Evolutionary conservation across 2,888 invertebrate species (phyloP).

Genomic region (Platerodrilus igneus): DNA sequence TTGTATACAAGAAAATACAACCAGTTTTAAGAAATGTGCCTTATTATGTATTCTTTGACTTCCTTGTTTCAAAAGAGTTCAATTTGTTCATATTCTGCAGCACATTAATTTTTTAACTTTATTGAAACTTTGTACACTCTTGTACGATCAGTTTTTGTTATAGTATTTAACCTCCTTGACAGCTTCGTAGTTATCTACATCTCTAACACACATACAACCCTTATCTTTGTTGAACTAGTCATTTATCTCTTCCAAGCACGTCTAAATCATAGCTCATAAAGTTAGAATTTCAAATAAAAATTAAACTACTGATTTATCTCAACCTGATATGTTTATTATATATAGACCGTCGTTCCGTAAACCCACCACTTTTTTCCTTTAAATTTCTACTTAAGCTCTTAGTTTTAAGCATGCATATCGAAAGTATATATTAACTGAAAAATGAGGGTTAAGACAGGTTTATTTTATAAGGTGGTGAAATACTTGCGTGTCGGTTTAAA

Average conservation of each 20-base stretch:
- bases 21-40: too few species aligned
- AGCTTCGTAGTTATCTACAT: too few species aligned
- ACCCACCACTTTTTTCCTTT: neutral
- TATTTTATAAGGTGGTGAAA: slow-evolving; percentile 35
- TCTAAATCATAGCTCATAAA: slow-evolving; percentile 16
- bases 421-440: slow-evolving; percentile 23
- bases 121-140: too few species aligned
- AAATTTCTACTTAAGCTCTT: slow-evolving; percentile 3
- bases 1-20: too few species aligned
- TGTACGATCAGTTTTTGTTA: too few species aligned
- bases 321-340: slow-evolving; percentile 9
- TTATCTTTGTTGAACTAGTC: slow-evolving; percentile 5
- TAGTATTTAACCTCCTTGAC: too few species aligned
- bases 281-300: slow-evolving; percentile 14
- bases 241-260: slow-evolving; percentile 7
- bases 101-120: too few species aligned
- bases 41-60: too few species aligned
- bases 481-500: slow-evolving; percentile 11
- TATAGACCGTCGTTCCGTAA: too few species aligned
- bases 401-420: slow-evolving; percentile 15
- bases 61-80: too few species aligned
- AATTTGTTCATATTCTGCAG: too few species aligned
- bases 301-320: slow-evolving; percentile 4
- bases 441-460: slow-evolving; percentile 32
- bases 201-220: too few species aligned